Base-by-base conservation (phyloP, 1,140 invertebrate species). In the Scaptomyza montana region DNA sequence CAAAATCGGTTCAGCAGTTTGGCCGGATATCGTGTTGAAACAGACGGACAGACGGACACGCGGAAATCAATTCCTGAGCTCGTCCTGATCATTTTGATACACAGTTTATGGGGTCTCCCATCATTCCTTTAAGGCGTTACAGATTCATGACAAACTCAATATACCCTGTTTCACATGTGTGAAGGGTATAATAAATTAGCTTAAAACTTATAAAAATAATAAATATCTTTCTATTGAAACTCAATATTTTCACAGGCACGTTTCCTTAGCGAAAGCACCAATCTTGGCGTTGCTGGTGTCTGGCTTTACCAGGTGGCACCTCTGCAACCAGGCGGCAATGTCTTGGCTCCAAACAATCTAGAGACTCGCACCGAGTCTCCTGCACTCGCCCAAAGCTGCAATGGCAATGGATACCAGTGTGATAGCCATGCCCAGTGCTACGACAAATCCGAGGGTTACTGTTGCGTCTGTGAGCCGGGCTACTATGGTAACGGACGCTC, bases 401-500 rank as follows among this genome's bases (percentile, higher is more conserved):
- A 93, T 0, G 92, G 93, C 61, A 93, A 92, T 71, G 93, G 93
- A 0, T 92, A 94, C 3, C 93, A 94, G 39, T 99, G 98, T 91
- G 96, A 98, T 81, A 94, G 94, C 21, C 94, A 96, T 81, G 97
- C 97, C 0, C 93, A 93, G 47, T 99, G 98, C 90, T 92, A 95
- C 2, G 97, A 99, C 90, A 96, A 96, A 79, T 93, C 94, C 47
- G 93, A 93, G 41, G 98, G 98, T 4, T 98, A 96, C 87, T 99
- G 98, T 87, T 99, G 98, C 91, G 93, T 94, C 50, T 99, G 98
- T 91, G 93, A 94, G 16, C 86, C 94, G 1, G 95, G 95, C 28
- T 98, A 93, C 90, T 98, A 97, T 91, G 98, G 98, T 61, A 99
- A 99, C 92, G 98, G 98, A 59, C 95, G 95, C 91, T 95, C 95